phyloP scores from a whole-genome alignment of 2,888 invertebrate species.

The Xanthia icteritia region DNA sequence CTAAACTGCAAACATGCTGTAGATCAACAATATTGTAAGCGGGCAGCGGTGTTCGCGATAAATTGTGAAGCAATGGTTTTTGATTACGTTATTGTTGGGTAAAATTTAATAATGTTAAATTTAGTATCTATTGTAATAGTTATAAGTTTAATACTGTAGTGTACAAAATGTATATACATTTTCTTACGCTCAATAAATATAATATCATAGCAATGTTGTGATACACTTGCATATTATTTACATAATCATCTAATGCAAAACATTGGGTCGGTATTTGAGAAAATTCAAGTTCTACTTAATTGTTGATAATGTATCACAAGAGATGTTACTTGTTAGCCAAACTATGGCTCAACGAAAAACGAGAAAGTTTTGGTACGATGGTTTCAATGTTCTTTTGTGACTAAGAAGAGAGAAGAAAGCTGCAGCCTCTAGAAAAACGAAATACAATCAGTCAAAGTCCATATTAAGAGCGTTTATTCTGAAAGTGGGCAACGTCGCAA shows the following conservation, averaged over 20 bases:
- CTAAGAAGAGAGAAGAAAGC: background rate
- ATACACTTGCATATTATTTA: constrained; percentile 8
- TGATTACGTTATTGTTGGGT: constrained; percentile 28
- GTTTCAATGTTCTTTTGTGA: background rate
- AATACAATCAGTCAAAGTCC: background rate
- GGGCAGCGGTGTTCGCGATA: constrained; percentile 2
- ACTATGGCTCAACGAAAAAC: background rate
- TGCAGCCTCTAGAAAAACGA: background rate
- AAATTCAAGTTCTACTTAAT: background rate
- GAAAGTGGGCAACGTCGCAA: no score
- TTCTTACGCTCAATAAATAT: background rate
- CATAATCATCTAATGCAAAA: background rate
- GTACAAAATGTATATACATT: no score
- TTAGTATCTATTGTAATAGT: no score
- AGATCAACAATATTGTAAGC: constrained; percentile 44
- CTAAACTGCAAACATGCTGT: constrained; percentile 60
- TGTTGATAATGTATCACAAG: background rate
- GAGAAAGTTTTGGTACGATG: background rate
- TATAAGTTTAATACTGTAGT: no score
- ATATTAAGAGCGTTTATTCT: no score
- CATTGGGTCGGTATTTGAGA: background rate
- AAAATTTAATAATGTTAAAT: constrained; percentile 4
- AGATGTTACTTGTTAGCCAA: background rate
- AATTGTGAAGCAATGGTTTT: constrained; percentile 39
- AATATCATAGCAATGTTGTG: background rate